phyloP scores from a whole-genome alignment of 1,140 invertebrate genomes.

The Drosophila trapezifrons region DNA sequence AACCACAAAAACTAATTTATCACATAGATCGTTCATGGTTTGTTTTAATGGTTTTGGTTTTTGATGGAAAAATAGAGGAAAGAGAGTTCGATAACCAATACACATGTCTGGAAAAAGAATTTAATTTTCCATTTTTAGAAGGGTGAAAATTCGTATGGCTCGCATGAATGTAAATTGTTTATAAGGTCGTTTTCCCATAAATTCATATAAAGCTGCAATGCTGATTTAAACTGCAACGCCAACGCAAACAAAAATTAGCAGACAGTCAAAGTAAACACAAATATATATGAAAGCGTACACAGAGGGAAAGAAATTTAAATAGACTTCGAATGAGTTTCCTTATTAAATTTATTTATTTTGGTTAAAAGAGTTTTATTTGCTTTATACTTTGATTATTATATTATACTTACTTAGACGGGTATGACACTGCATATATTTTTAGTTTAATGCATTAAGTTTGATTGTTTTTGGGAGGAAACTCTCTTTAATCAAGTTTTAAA shows the following conservation, averaged over 20 bases:
- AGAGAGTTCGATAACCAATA: conserved; percentile 28
- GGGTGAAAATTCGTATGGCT: background rate
- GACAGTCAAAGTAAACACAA: conserved; percentile 41
- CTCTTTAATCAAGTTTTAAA: no score
- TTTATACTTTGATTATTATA: background rate
- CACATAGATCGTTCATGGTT: conserved; percentile 47
- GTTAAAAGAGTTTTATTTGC: background rate
- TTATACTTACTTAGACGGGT: background rate
- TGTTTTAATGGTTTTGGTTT: conserved; percentile 46
- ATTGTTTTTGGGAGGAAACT: no score
- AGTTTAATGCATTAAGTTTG: no score
- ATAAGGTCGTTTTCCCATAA: conserved; percentile 37
- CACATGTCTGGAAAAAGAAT: conserved; percentile 9
- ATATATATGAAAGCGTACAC: conserved; percentile 15
- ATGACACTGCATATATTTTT: no score
- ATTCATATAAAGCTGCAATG: conserved; percentile 51
- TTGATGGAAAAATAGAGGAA: conserved; percentile 23
- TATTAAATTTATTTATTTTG: background rate
- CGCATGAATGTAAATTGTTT: conserved; percentile 38
- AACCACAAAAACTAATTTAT: conserved; percentile 65
- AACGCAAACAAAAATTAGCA: conserved; percentile 43
- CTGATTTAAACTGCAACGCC: conserved; percentile 53
- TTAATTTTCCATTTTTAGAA: conserved; percentile 5
- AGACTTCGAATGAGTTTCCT: no score
- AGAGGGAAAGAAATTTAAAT: background rate